Conservation (phyloP, 2,113 vertebrate species). For the Xiphophorus maculatus region DNA sequence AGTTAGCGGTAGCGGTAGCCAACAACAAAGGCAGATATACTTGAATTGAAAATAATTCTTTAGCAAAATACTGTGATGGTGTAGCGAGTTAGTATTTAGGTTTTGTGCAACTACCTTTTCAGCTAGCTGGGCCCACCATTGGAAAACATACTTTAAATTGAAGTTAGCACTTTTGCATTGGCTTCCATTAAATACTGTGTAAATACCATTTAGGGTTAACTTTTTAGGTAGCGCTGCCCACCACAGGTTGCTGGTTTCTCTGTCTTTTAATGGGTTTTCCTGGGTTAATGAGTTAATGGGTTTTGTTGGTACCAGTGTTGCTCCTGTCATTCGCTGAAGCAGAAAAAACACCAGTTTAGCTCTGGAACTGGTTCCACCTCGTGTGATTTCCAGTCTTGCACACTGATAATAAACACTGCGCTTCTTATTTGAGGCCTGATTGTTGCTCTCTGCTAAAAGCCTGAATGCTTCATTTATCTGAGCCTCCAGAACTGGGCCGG, state of each 20-base stretch:
- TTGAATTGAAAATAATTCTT: no score
- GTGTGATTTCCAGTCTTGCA: constrained; percentile 45
- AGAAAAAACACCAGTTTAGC: background rate
- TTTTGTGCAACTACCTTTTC: no score
- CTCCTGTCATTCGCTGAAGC: background rate
- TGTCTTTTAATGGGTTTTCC: background rate
- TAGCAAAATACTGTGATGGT: no score
- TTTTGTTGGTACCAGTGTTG: background rate
- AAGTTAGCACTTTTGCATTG: no score
- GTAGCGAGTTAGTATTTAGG: no score
- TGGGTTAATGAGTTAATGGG: background rate
- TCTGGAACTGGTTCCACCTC: background rate
- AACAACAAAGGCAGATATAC: no score
- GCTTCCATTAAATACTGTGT: no score
- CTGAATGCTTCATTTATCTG: constrained; percentile 55
- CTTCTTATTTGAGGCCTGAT: constrained; percentile 35
- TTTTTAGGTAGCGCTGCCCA: no score
- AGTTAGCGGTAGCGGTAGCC: no score
- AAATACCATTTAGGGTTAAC: no score
- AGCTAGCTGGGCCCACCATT: no score
- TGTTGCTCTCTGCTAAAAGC: constrained; percentile 34
- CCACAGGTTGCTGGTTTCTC: background rate
- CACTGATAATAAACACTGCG: constrained; percentile 50
- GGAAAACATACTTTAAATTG: no score
- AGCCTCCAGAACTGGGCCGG: constrained; percentile 29